Evolutionary conservation across 2,113 vertebrate species (phyloP).

Genomic region (Amia ocellicauda): DNA sequence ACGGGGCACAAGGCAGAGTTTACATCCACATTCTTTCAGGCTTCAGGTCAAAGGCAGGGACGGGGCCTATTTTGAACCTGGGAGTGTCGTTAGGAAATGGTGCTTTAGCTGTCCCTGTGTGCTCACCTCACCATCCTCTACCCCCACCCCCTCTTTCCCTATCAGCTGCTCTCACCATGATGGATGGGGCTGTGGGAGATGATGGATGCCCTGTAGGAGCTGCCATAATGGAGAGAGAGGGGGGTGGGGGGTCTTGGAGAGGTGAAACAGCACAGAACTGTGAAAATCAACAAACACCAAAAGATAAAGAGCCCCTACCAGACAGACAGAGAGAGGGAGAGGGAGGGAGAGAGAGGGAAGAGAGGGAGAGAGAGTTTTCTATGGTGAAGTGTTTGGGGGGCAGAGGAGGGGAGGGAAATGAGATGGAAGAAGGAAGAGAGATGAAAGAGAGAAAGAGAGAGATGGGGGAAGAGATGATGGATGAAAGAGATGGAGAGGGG

Average conservation of each 20-base stretch:
- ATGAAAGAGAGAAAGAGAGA: no score
- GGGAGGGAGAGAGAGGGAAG: background rate
- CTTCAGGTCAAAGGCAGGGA: no score
- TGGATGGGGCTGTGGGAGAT: slow-evolving; percentile 41
- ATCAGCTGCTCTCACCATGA: slow-evolving; percentile 15
- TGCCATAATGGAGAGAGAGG: slow-evolving; percentile 23
- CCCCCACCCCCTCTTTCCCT: background rate
- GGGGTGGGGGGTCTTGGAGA: slow-evolving; percentile 41
- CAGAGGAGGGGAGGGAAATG: no score
- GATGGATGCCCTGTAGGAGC: slow-evolving; percentile 27
- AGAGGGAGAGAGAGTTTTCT: background rate
- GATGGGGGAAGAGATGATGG: no score
- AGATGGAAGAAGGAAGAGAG: no score
- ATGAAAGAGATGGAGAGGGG: no score
- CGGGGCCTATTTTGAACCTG: no score
- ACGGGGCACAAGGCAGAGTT: no score
- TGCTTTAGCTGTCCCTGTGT: no score
- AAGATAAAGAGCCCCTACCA: no score
- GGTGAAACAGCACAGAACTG: slow-evolving; percentile 40
- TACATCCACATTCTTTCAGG: no score
- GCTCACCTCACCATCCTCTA: background rate
- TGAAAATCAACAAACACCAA: slow-evolving; percentile 30
- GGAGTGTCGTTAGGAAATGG: no score
- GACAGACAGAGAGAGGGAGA: slow-evolving; percentile 1
- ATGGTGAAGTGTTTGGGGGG: background rate